Percentiles rank a stretch among this genome's conserved stretches.
phyloP scores from a whole-genome alignment of 2,888 invertebrate species.

The Camponotus fellah region DNA sequence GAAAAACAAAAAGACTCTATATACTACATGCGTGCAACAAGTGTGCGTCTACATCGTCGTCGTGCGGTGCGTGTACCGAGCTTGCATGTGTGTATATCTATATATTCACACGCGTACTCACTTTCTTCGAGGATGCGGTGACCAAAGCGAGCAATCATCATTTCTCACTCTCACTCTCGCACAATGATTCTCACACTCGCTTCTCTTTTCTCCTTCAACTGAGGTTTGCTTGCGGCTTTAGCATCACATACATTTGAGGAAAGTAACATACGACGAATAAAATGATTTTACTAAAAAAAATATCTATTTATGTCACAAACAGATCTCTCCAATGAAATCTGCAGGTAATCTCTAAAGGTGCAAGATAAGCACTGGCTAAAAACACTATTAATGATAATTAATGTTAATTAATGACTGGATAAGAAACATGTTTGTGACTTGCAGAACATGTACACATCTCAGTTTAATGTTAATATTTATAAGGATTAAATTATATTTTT shows the following conservation, averaged over 20 bases:
- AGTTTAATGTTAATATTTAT: conserved; percentile 10
- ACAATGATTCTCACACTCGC: conserved; percentile 56
- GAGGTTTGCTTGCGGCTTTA: conserved; percentile 31
- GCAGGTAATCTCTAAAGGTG: conserved; percentile 16
- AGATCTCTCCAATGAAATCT: background rate
- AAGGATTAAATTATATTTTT: conserved; percentile 3
- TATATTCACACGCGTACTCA: conserved; percentile 47
- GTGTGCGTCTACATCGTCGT: conserved; percentile 27
- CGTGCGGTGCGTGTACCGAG: background rate
- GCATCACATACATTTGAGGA: conserved; percentile 28
- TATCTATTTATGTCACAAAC: background rate
- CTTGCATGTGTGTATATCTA: conserved; percentile 1
- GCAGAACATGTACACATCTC: background rate
- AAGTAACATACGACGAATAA: conserved; percentile 7
- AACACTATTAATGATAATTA: background rate
- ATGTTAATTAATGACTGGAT: conserved; percentile 24
- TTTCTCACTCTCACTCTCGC: conserved; percentile 57
- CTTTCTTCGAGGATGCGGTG: conserved; percentile 67
- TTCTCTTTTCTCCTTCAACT: conserved; percentile 46
- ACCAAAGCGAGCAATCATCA: conserved; percentile 59
- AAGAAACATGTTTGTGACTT: background rate
- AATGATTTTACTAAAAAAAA: conserved; percentile 1
- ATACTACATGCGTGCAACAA: conserved; percentile 52
- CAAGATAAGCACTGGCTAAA: background rate
- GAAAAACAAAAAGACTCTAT: conserved; percentile 10